Evolutionary conservation across 2,888 invertebrate species (phyloP).

Genomic region (Silvanus unidentatus): DNA sequence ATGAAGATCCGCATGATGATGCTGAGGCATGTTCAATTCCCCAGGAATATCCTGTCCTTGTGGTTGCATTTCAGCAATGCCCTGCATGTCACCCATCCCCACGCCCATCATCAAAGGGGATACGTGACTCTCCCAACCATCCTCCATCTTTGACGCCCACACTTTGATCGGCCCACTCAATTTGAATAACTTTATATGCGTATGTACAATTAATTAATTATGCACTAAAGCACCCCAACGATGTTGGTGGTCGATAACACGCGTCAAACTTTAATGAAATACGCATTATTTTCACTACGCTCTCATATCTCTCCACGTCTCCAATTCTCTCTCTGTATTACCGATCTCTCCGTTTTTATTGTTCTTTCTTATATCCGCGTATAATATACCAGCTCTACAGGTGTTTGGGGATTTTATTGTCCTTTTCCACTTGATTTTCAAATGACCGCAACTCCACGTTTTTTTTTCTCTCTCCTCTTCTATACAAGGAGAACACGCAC

Average conservation of each 20-base stretch:
- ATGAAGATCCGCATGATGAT: constrained; percentile 19
- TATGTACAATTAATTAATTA: constrained; percentile 26
- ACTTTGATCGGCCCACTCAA: constrained; percentile 26
- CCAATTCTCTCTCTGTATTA: too few relatives aligned
- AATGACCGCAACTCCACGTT: too few relatives aligned
- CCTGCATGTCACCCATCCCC: constrained; percentile 39
- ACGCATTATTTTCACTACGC: constrained; percentile 14
- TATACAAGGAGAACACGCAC: too few relatives aligned
- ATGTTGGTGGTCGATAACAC: constrained; percentile 24
- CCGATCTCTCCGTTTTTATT: too few relatives aligned
- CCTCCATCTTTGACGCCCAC: constrained; percentile 43
- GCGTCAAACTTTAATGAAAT: constrained; percentile 14
- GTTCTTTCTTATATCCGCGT: too few relatives aligned
- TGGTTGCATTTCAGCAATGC: constrained; percentile 36
- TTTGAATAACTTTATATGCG: constrained; percentile 19
- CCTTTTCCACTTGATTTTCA: neutral
- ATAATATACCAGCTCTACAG: constrained; percentile 4
- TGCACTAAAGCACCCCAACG: constrained; percentile 18
- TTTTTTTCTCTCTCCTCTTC: too few relatives aligned
- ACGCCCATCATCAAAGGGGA: constrained; percentile 47
- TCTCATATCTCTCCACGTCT: too few relatives aligned
- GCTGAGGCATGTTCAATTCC: constrained; percentile 32
- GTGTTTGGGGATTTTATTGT: constrained; percentile 3
- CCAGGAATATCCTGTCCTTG: constrained; percentile 31
- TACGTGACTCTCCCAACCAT: constrained; percentile 45